Conservation (phyloP, 2,888 invertebrate genomes). For the Taphrorychus bicolor region DNA sequence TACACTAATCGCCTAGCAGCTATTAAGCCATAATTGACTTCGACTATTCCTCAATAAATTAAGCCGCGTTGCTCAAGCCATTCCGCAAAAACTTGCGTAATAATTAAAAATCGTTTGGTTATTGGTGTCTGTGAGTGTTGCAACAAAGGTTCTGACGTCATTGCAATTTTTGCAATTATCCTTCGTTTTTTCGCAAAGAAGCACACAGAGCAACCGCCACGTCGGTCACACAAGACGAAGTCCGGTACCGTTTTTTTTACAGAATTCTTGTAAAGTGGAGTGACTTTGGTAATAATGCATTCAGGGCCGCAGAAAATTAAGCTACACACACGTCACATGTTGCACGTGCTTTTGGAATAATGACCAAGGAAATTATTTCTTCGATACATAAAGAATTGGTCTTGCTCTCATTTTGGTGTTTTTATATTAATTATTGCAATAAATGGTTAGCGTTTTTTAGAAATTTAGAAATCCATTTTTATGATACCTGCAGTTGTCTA, state of each 20-base stretch:
- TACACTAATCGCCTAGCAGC: background rate
- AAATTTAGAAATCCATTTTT: too few relatives aligned
- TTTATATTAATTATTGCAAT: too few relatives aligned
- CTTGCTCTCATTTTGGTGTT: too few relatives aligned
- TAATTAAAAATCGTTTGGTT: conserved; percentile 14
- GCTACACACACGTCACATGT: background rate
- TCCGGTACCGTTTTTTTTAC: background rate
- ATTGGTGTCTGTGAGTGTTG: conserved; percentile 14
- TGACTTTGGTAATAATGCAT: background rate
- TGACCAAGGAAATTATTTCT: background rate
- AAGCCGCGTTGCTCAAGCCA: conserved; percentile 21
- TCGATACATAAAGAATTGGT: too few relatives aligned
- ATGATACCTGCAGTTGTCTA: too few relatives aligned
- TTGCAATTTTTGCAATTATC: conserved; percentile 5
- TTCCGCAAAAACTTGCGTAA: conserved; percentile 21
- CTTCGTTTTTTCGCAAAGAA: conserved; percentile 6
- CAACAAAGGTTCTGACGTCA: conserved; percentile 30
- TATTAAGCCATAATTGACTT: conserved; percentile 1
- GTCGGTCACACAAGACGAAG: background rate
- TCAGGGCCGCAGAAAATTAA: background rate
- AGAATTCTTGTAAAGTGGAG: background rate
- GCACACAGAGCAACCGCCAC: background rate
- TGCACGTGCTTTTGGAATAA: background rate
- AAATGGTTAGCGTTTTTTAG: too few relatives aligned
- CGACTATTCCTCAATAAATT: conserved; percentile 28